These are phyloP conservation scores for Benitochromis conjunctus DNA, from an alignment of 2,113 vertebrate species.

Conservation along the genomic window DNA sequence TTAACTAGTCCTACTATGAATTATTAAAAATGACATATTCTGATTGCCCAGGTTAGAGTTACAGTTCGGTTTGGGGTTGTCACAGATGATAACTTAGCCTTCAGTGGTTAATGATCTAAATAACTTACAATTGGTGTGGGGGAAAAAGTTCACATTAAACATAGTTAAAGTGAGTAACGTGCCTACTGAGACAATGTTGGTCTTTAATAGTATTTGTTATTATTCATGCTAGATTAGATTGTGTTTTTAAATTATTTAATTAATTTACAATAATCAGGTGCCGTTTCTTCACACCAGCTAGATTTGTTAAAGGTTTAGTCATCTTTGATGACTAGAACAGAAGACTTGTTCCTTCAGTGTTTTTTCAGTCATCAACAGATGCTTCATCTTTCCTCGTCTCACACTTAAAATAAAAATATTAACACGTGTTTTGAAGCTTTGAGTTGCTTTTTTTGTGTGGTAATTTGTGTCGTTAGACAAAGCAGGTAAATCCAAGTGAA, in stretches of 20 bases:
- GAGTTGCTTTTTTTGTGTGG: not conserved
- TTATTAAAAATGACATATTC: not conserved
- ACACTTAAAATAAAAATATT: not conserved
- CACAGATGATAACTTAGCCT: not conserved
- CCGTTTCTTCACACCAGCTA: not conserved
- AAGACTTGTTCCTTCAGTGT: not conserved
- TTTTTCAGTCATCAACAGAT: not conserved
- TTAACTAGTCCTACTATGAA: not conserved
- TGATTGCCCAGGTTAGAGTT: not conserved
- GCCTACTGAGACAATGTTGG: accelerated
- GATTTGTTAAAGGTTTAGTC: not conserved
- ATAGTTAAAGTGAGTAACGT: not conserved
- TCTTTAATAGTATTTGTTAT: not conserved
- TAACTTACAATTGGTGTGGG: not conserved
- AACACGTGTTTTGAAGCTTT: not conserved
- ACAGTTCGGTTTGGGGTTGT: accelerated
- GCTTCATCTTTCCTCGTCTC: not conserved
- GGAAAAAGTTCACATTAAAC: not conserved
- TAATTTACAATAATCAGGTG: not conserved
- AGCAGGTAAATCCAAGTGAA: not conserved
- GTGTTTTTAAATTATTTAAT: not conserved
- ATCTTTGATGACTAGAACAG: not conserved
- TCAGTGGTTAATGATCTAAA: not conserved
- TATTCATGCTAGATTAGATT: not conserved
- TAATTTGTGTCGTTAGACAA: not conserved